Base-by-base conservation (phyloP, 2,888 invertebrate species). In the Caenorhabditis imperialis region DNA sequence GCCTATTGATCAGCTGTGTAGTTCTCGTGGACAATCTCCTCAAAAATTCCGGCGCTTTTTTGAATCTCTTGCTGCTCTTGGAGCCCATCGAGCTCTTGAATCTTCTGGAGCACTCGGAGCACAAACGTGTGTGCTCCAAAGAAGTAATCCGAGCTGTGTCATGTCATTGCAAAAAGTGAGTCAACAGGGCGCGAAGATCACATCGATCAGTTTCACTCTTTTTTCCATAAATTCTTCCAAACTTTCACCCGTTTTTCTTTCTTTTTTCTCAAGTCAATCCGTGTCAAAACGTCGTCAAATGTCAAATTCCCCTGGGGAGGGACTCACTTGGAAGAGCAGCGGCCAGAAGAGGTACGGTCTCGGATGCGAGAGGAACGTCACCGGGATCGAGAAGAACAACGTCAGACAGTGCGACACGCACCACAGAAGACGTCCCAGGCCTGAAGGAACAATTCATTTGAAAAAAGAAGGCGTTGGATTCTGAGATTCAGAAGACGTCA, bases 321-420 rank as follows among this genome's bases (percentile, higher is more conserved):
- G 23, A 58, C 70, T 57, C 44, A 84, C 85, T 76, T 84, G 84
- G 40, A 86, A 75, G 6, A 86, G 79, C 16, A 86, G 67, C 7
- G 86, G 86, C 85, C 85, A 86, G 23, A 86, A 74, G 42, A 73
- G 81, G 45, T 69, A 72, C 2, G 86, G 86, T 51, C 75, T 75
- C 14, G 86, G 86, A 44, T 82, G 83, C 1, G 65, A 47, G 47
- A 75, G 42, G 55, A 85, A 86, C 2, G 85, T 83, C 42, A 81
- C 77, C 7, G 86, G 86, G 18, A 86, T 74, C 48, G 81, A 83
- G 75, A 77, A 77, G 42, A 84, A n/a, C 18, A 86, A 77, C 8
- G 84, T 82, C 27, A 80, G 35, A 14, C 76, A 75, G 54, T 86
- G 86, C 18, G 76, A 75, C 40, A 84, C 75, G 60, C 86, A 85